Evolutionary conservation across 2,888 invertebrate species (phyloP), one percentile per base, ranked within the genome.

Genomic region (Cryptocephalus primarius): DNA sequence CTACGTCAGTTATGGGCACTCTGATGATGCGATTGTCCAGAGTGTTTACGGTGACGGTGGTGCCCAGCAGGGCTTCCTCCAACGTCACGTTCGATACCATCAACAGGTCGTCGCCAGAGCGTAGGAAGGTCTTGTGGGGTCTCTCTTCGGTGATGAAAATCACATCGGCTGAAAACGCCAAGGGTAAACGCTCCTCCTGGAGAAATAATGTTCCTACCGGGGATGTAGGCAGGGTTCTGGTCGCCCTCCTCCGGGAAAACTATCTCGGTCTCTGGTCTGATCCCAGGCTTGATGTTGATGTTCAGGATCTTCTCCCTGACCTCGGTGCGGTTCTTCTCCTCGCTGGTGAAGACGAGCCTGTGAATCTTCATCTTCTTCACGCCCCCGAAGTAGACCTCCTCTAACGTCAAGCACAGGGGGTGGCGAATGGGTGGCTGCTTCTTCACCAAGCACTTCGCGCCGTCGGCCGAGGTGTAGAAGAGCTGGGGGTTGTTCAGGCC

Each of bases 361-460:
- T 83, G 80, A 36, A 88, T 85, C 68, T 86, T 86, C 82, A 88
- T 85, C 64, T 87, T 83, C 66, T 88, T 89, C n/a, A 85, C 70
- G 1, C 84, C 83, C 0, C 89, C 89, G 57, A 75, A 79, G 64
- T 76, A 86, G 8, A 76, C 74, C 61, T 84, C 84, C 53, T 78
- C 75, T 40, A 83, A 65, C n/a, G 79, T 75, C 46, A 84, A 66
- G 36, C 68, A 68, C 22, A 84, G 67, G 8, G 74, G 68, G 56
- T 77, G 77, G 53, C 73, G 73, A 33, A 80, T 71, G 31, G 77
- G 71, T 4, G 75, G 67, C 55, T 79, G 78, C 63, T 82, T 87
- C 53, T 76, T 78, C 31, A 54, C 50, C 50, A 79, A 80, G 48
- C 81, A 75, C 0, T 80, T 80, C 60, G 78, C 75, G 9, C 78